phyloP scores from a whole-genome alignment of 2,797 vertebrate genomes.

The Ctenosaura bakeri region DNA sequence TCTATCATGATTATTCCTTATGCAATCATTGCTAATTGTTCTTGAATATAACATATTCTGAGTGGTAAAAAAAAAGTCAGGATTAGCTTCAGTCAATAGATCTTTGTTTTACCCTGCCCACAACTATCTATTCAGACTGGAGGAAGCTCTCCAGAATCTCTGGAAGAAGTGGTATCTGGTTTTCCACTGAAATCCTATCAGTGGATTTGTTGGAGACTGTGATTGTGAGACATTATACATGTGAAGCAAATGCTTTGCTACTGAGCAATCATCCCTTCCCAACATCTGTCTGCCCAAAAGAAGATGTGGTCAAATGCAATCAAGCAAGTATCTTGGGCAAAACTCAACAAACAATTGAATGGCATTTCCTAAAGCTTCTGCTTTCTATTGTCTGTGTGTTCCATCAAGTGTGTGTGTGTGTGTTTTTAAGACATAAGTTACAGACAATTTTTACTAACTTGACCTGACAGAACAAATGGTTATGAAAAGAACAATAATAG shows the following conservation, averaged over 20 bases:
- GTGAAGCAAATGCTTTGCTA: neutral
- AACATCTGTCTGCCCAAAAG: conserved; percentile 10
- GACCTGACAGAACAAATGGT: neutral
- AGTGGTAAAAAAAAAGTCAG: no score
- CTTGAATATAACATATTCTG: neutral
- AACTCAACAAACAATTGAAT: neutral
- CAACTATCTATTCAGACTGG: no score
- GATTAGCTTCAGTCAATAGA: neutral
- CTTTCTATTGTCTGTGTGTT: neutral
- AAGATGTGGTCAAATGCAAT: neutral
- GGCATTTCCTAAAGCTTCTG: conserved; percentile 1
- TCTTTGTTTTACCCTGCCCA: neutral
- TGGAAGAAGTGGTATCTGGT: neutral
- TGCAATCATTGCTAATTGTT: neutral
- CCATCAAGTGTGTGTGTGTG: no score
- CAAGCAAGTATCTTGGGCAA: conserved; percentile 12
- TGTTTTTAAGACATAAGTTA: neutral
- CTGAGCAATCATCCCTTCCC: neutral
- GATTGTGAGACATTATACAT: neutral
- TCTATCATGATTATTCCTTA: neutral
- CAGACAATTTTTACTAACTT: neutral
- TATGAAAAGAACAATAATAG: neutral
- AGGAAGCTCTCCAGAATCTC: neutral
- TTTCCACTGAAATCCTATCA: neutral
- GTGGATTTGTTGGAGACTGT: neutral